Conservation (phyloP, 2,113 vertebrate genomes). For the Ceuthmochares aereus region DNA sequence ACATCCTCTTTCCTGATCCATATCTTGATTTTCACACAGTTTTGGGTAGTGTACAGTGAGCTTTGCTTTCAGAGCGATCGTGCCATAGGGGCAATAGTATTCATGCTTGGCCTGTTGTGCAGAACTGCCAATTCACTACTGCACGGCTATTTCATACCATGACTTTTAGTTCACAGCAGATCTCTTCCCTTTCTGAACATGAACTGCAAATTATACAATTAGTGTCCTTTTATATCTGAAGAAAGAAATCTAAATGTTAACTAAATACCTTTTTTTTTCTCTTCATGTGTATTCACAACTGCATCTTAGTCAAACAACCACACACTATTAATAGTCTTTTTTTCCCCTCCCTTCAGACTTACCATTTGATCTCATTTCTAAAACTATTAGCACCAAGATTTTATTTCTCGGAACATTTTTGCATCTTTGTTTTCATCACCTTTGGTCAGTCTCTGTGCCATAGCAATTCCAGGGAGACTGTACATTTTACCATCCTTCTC, state of each 20-base stretch:
- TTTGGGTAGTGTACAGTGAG: not conserved
- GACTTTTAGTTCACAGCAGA: slow-evolving; percentile 27
- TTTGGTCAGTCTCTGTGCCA: not conserved
- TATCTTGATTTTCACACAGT: not conserved
- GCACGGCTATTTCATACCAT: not conserved
- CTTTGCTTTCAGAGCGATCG: not conserved
- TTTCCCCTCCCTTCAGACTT: not conserved
- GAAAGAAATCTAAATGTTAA: slow-evolving; percentile 46
- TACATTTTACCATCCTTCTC: not conserved
- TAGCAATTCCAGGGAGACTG: not conserved
- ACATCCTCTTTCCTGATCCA: not conserved
- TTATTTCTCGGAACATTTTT: not conserved
- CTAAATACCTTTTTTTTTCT: not conserved
- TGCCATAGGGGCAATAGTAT: not conserved
- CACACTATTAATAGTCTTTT: not conserved
- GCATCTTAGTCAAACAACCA: not conserved
- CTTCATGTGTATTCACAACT: not conserved
- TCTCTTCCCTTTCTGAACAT: not conserved
- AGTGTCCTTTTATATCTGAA: slow-evolving; percentile 3
- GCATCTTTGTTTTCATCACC: not conserved
- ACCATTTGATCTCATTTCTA: not conserved
- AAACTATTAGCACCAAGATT: not conserved
- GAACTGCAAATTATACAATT: slow-evolving; percentile 42
- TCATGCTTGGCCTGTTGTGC: slow-evolving; percentile 12
- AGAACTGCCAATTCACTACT: not conserved